phyloP scores from a whole-genome alignment of 1,140 invertebrate genomes.

The Lutraria rhynchaena region DNA sequence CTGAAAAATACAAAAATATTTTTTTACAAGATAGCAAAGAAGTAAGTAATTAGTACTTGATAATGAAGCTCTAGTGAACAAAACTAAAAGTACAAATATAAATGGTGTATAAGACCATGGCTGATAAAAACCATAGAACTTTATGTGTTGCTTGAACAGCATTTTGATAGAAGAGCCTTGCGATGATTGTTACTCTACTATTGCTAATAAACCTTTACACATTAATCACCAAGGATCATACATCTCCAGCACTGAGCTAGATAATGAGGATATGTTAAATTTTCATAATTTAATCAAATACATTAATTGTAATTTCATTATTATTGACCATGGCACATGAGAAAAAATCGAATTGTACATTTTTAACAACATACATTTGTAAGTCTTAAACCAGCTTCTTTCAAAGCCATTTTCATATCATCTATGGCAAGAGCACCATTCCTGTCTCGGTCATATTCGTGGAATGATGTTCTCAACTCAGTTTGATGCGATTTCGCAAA shows the following conservation, averaged over 20 bases:
- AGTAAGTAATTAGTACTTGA: no score
- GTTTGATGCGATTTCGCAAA: conserved; percentile 68
- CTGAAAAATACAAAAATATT: conserved; percentile 54
- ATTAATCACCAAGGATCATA: not conserved
- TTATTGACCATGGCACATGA: not conserved
- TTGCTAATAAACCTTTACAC: not conserved
- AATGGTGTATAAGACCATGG: no score
- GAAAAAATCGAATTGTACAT: not conserved
- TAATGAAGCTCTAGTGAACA: no score
- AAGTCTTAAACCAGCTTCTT: conserved; percentile 72
- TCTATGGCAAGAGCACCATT: conserved; percentile 69
- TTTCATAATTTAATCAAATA: no score
- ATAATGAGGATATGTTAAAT: not conserved
- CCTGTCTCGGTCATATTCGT: conserved; percentile 73
- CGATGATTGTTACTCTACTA: not conserved
- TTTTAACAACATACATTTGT: conserved; percentile 71
- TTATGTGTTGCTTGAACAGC: no score
- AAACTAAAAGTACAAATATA: no score
- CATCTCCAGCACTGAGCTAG: not conserved
- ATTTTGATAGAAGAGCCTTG: no score
- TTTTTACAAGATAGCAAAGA: no score
- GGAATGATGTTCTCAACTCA: conserved; percentile 68
- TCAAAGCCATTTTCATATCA: conserved; percentile 73
- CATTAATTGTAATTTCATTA: conserved; percentile 3
- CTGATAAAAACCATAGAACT: no score